These are phyloP conservation scores for Bembecia ichneumoniformis DNA, from an alignment of 2,888 invertebrate species.

Conservation along the genomic window DNA sequence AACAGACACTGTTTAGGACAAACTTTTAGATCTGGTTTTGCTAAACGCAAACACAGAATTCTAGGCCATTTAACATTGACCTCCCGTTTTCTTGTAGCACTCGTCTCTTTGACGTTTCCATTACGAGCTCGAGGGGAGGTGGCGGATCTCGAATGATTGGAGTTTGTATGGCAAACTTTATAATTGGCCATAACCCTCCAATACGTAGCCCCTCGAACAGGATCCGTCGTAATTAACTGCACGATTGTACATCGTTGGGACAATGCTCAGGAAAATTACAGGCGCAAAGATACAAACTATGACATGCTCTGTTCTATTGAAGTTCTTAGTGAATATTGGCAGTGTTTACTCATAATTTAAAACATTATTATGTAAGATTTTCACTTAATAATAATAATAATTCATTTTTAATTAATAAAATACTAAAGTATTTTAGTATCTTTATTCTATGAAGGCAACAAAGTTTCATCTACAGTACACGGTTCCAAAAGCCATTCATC, in stretches of 20 bases:
- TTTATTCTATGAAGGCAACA: too few relatives aligned
- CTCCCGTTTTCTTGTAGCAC: not conserved
- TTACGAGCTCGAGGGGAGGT: not conserved
- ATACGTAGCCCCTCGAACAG: constrained; percentile 40
- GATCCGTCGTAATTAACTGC: constrained; percentile 50
- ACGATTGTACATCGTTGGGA: constrained; percentile 25
- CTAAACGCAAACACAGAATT: constrained; percentile 41
- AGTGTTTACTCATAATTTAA: not conserved
- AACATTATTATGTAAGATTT: too few relatives aligned
- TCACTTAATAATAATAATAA: too few relatives aligned
- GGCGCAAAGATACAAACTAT: not conserved
- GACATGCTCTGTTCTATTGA: too few relatives aligned
- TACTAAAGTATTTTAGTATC: too few relatives aligned
- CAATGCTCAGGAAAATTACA: not conserved
- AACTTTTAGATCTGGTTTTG: constrained; percentile 57
- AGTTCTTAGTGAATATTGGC: not conserved
- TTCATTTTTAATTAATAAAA: too few relatives aligned
- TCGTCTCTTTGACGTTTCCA: not conserved
- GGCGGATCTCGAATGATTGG: constrained; percentile 27
- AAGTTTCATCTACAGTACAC: too few relatives aligned
- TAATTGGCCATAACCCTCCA: constrained; percentile 61
- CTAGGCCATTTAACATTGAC: not conserved
- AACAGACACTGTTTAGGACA: constrained; percentile 42
- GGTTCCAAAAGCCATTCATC: too few relatives aligned
- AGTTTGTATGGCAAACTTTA: constrained; percentile 47